These are phyloP conservation scores for Drosophila nasuta DNA, from an alignment of 1,140 invertebrate species.

Conservation along the genomic window DNA sequence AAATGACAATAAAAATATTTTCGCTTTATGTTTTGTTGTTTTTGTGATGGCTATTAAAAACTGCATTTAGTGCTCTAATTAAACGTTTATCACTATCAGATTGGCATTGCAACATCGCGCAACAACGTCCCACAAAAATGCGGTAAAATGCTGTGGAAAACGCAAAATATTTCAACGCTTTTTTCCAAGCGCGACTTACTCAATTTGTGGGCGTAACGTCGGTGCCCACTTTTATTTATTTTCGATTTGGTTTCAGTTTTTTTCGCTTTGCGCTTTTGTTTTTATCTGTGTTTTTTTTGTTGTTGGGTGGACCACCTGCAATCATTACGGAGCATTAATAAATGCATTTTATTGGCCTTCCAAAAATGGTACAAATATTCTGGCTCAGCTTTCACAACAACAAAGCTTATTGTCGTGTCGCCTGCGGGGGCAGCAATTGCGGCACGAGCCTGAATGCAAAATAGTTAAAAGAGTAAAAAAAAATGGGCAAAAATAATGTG, in stretches of 20 bases:
- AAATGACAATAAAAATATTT: conserved; percentile 54
- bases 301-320: conserved; percentile 66
- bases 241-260: not conserved
- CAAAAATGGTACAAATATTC: conserved; percentile 27
- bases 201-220: conserved; percentile 67
- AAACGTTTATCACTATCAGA: conserved; percentile 73
- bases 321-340: conserved; percentile 69
- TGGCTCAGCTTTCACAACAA: conserved; percentile 69
- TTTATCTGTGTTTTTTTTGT: conserved; percentile 21
- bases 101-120: conserved; percentile 55
- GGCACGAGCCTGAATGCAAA: conserved; percentile 70
- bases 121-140: conserved; percentile 47
- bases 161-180: conserved; percentile 59
- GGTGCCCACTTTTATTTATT: conserved; percentile 40
- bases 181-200: conserved; percentile 51
- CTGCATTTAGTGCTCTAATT: conserved; percentile 72
- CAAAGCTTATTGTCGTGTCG: conserved; percentile 36
- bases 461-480: conserved; percentile 30
- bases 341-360: conserved; percentile 60
- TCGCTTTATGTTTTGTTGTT: not conserved
- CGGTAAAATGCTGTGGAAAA: conserved; percentile 25
- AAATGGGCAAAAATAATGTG: conserved; percentile 36
- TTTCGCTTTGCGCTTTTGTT: conserved; percentile 18
- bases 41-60: conserved; percentile 30
- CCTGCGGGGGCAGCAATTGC: conserved; percentile 57